Base-by-base conservation (phyloP, 1,140 invertebrate species). In the Macrobrachium rosenbergii region DNA sequence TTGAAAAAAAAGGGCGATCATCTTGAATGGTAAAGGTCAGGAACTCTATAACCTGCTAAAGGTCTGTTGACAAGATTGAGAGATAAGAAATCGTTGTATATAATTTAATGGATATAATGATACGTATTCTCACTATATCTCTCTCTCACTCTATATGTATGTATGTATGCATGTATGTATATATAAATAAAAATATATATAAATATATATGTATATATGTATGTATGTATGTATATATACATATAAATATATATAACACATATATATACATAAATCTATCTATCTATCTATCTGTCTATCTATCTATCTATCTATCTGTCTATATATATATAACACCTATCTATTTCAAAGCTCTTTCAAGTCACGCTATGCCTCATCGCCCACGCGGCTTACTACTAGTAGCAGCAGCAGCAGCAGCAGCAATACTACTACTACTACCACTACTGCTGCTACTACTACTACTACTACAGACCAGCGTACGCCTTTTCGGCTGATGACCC, bases 361-460 rank as follows among this genome's bases (percentile, higher is more conserved):
- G 1, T 19, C 19, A 16, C 10, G 8, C n/a, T 12, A 45, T n/a
- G 23, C 52, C 19, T 14, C 64, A 69, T 52, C 43, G 3, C 23
- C 21, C 3, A 10, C 43, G 37, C 43, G 6, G 16, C 43, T n/a
- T 72, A 75, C 12, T 28, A 8, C 14, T 5, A 37, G 10, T 28
- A 73, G 23, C 43, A 19, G 7, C 21, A 73, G 23, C 43, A 73
- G 23, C 11, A 73, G 10, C 21, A 23, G 10, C 3, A 73, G 3
- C 21, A 23, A 2, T 75, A 75, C 23, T 75, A 75, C 23, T 75
- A 37, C 23, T 21, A 37, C 72, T 28, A 75, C 23, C 28, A 21
- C 72, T 75, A 75, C 72, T 75, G 28, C 23, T 21, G 28, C 72
- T 75, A 75, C 72, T 21, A 75, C 72, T 75, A 75, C 23, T 75